phyloP scores from a whole-genome alignment of 2,113 vertebrate species.

The Polypterus senegalus region DNA sequence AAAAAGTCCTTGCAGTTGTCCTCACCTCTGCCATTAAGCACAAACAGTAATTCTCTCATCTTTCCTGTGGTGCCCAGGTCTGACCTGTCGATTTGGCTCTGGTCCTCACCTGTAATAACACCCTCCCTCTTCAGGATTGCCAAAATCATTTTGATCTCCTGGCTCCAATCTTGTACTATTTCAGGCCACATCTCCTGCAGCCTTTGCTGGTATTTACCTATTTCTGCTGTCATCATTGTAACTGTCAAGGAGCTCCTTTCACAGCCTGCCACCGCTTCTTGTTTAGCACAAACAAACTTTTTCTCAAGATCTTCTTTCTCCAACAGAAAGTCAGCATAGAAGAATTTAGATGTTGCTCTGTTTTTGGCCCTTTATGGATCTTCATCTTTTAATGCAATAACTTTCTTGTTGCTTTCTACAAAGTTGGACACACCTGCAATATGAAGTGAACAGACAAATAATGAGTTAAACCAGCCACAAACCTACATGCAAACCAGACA shows the following conservation, averaged over 20 bases:
- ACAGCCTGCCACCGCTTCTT: background rate
- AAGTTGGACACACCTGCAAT: too few relatives aligned
- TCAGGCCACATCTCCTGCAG: conserved; percentile 23
- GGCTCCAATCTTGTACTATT: conserved; percentile 27
- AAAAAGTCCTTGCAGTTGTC: conserved; percentile 26
- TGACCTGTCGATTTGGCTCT: conserved; percentile 20
- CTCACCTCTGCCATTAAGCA: conserved; percentile 28
- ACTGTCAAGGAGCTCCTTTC: background rate
- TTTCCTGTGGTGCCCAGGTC: conserved; percentile 16
- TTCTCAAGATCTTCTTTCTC: background rate
- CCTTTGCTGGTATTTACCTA: conserved; percentile 14
- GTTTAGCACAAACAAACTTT: background rate
- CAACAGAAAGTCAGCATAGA: background rate
- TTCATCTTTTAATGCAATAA: too few relatives aligned
- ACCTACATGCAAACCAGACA: too few relatives aligned
- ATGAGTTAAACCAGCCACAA: too few relatives aligned
- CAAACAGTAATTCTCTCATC: conserved; percentile 27
- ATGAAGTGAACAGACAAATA: too few relatives aligned
- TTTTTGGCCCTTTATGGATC: too few relatives aligned
- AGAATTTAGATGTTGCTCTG: too few relatives aligned
- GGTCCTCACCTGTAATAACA: conserved; percentile 27
- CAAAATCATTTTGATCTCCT: conserved; percentile 18
- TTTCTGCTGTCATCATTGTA: conserved; percentile 17
- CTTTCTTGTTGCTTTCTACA: too few relatives aligned
- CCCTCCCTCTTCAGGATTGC: conserved; percentile 17